Evolutionary conservation across 2,797 vertebrate genomes (phyloP).

Genomic region (Halcyon smyrnensis): DNA sequence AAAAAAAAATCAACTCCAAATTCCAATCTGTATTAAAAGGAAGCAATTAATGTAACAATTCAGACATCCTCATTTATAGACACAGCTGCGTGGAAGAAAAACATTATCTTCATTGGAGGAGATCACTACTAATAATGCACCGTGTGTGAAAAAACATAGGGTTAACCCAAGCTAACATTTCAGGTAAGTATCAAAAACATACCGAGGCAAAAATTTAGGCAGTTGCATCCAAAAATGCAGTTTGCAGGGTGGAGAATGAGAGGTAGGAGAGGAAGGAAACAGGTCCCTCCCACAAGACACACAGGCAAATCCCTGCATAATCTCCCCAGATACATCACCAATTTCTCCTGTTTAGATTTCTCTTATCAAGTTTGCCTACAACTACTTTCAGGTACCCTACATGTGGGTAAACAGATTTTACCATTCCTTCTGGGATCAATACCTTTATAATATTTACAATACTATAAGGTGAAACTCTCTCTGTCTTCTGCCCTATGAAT

Average conservation of each 20-base stretch:
- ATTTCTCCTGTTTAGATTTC: neutral
- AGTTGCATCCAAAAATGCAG: neutral
- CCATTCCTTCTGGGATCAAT: neutral
- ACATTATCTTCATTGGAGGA: accelerated
- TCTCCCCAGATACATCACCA: neutral
- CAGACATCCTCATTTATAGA: neutral
- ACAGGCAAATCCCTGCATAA: neutral
- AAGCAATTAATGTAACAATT: neutral
- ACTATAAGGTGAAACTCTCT: neutral
- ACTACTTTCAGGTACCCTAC: neutral
- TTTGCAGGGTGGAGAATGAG: neutral
- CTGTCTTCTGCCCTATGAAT: neutral
- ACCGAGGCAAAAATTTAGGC: neutral
- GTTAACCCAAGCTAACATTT: neutral
- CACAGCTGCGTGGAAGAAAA: neutral
- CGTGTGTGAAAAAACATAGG: neutral
- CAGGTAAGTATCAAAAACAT: neutral
- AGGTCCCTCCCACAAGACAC: neutral
- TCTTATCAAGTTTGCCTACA: neutral
- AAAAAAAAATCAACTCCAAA: neutral
- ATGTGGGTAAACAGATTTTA: neutral
- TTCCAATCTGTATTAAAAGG: neutral
- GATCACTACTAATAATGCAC: neutral
- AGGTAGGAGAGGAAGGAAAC: neutral
- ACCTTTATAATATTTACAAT: neutral